These are phyloP conservation scores for Drosophila leonis DNA, from an alignment of 2,888 invertebrate species.

Conservation along the genomic window DNA sequence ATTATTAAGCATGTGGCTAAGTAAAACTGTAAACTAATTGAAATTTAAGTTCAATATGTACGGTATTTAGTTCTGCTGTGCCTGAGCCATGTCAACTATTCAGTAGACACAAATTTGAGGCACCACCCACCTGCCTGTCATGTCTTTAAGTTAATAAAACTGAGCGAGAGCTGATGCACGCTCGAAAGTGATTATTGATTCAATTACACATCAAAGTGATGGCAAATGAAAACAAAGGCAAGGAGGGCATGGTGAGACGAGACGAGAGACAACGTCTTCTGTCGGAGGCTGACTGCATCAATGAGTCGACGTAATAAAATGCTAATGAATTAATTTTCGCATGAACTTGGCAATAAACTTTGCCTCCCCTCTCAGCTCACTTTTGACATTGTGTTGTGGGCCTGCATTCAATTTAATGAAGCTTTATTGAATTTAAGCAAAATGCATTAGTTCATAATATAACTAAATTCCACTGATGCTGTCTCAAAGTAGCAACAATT, in stretches of 20 bases:
- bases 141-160: no score
- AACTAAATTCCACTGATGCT: conserved; percentile 40
- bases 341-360: conserved; percentile 54
- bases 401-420: conserved; percentile 62
- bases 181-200: conserved; percentile 74
- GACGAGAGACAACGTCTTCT: background rate
- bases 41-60: no score
- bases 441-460: conserved; percentile 53
- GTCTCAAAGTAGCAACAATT: no score
- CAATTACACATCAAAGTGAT: conserved; percentile 77
- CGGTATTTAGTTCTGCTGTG: no score
- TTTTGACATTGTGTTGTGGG: background rate
- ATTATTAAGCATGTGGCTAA: no score
- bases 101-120: background rate
- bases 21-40: no score
- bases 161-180: conserved; percentile 26
- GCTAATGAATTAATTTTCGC: conserved; percentile 77
- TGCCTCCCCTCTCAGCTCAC: background rate
- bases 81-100: conserved; percentile 16
- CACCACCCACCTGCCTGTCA: no score
- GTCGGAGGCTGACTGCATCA: conserved; percentile 29
- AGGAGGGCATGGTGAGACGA: background rate
- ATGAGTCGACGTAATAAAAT: conserved; percentile 70
- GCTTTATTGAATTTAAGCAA: no score
- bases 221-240: conserved; percentile 45